phyloP scores from a whole-genome alignment of 2,113 vertebrate species.

The Sinosuthora webbiana region DNA sequence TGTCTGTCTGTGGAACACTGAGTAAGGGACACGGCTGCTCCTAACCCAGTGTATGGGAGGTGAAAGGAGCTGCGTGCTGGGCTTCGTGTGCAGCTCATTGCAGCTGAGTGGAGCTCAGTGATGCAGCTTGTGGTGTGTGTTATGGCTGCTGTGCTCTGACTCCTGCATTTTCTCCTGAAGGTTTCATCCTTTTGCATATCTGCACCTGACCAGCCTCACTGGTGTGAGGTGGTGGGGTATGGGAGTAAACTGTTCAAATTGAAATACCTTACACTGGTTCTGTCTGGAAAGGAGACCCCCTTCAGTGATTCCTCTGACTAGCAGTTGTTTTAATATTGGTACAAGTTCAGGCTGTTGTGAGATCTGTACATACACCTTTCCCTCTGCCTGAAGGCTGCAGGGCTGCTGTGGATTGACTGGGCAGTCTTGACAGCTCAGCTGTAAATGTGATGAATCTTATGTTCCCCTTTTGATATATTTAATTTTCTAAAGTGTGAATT shows the following conservation, averaged over 20 bases:
- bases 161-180: background rate
- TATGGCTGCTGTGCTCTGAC: background rate
- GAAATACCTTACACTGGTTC: background rate
- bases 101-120: background rate
- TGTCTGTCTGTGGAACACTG: background rate
- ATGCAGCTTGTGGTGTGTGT: rapidly evolving
- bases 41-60: background rate
- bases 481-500: background rate
- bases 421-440: background rate
- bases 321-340: background rate
- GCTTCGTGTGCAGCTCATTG: background rate
- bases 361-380: background rate
- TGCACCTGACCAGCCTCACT: background rate
- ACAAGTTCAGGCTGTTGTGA: background rate
- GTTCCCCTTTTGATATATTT: background rate
- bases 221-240: background rate
- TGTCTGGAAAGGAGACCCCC: background rate
- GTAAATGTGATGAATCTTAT: background rate
- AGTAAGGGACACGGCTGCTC: background rate
- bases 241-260: background rate
- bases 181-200: background rate
- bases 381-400: background rate
- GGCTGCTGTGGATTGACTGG: background rate
- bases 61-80: background rate
- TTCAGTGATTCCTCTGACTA: background rate